Evolutionary conservation across 2,113 vertebrate species (phyloP), one percentile per base, ranked within the genome.

Genomic region (Rallus limicola): DNA sequence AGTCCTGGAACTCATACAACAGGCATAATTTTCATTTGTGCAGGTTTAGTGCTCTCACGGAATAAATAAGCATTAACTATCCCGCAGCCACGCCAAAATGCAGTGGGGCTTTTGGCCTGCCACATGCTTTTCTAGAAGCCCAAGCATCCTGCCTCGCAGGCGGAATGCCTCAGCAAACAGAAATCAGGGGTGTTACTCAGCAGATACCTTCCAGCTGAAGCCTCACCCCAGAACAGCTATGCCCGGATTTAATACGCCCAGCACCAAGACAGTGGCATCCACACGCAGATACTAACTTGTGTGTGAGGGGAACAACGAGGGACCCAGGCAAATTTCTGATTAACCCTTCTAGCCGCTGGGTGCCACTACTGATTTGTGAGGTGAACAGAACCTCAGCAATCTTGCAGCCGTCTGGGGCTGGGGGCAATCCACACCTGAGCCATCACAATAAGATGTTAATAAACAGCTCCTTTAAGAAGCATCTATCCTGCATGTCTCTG

Each of bases 331-430:
- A 77, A 46, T 44, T 88, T 86, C 83, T 89, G n/a, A 95, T 97
- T 94, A 97, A 98, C 97, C 94, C 90, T 96, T 96, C 78, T 44
- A 97, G 88, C 95, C 97, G 82, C 97, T 95, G 97, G 95, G 94
- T 95, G 96, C 97, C 94, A 97, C 96, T 97, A 85, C 86, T 95
- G 88, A 96, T 95, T 95, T 97, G 86, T 80, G 90, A 13, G 16
- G 71, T 85, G 90, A 95, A 94, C 26, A 55, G 62, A 95, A 92
- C 5, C 82, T 74, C 74, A 93, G 92, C 77, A 87, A 56, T 31
- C 74, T 58, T 78, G n/a, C 81, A 36, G 36, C 36, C 8, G 36
- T 36, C 36, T 36, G 36, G 36, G 36, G 36, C 36, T 36, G 36
- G 36, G 26, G 44, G 12, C 44, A 81, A 33, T 52, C 56, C 59